phyloP scores from a whole-genome alignment of 2,113 vertebrate species.

The Pterocles burchelli region DNA sequence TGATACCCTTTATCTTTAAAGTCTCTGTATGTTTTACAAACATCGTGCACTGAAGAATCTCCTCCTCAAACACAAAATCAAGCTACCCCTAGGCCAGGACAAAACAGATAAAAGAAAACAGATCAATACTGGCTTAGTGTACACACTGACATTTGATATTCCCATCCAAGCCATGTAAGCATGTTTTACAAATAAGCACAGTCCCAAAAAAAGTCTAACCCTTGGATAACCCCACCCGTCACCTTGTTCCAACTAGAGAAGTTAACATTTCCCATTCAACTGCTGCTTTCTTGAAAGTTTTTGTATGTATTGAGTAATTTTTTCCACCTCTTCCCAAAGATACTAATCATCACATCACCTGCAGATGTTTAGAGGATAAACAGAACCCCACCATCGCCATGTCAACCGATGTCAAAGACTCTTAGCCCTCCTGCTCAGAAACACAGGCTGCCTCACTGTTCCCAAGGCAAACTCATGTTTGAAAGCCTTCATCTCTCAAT shows the following conservation, averaged over 20 bases:
- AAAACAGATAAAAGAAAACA: not conserved
- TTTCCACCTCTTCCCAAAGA: constrained; percentile 21
- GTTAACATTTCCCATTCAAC: constrained; percentile 31
- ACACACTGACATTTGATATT: not conserved
- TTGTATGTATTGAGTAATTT: not conserved
- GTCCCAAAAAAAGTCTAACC: constrained; percentile 55
- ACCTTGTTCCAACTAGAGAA: constrained; percentile 59
- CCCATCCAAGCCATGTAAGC: constrained; percentile 44
- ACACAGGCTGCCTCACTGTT: constrained; percentile 4
- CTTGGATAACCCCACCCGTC: constrained; percentile 52
- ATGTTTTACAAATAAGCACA: constrained; percentile 55
- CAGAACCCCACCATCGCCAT: not conserved
- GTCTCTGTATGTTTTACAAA: not conserved
- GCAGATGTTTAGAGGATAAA: constrained; percentile 60
- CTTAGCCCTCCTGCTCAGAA: not conserved
- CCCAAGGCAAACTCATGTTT: constrained; percentile 20
- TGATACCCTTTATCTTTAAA: not conserved
- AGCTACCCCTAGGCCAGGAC: not conserved
- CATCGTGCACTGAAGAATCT: not conserved
- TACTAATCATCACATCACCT: constrained; percentile 52
- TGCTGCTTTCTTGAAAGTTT: not conserved
- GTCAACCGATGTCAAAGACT: constrained; percentile 8
- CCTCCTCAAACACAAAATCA: not conserved
- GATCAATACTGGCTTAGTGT: not conserved
- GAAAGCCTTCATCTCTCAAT: not conserved